A percentile compares a stretch with the other conserved stretches of the same genome.
These are phyloP conservation scores for Psammodynastes pulverulentus DNA, from an alignment of 2,113 vertebrate genomes.

Conservation along the genomic window DNA sequence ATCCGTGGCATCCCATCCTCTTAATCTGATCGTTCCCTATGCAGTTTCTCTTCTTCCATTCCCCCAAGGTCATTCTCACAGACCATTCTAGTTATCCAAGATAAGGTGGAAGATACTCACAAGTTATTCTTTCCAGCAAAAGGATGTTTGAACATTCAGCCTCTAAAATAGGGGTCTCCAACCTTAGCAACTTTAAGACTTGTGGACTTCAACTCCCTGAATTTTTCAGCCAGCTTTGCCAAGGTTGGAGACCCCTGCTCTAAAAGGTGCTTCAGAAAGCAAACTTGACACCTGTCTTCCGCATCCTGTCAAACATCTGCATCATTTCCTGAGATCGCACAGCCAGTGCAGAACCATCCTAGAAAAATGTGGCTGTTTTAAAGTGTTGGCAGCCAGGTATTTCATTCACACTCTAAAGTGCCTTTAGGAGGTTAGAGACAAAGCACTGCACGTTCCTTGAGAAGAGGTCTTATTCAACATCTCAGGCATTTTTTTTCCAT, in stretches of 20 bases:
- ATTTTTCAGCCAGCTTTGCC: no score
- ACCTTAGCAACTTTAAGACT: no score
- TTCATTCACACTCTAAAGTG: neutral
- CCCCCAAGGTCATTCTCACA: no score
- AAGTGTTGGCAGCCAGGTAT: neutral
- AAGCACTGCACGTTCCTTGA: neutral
- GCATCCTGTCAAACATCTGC: neutral
- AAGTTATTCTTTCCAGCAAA: neutral
- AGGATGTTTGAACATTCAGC: neutral
- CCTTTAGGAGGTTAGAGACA: neutral
- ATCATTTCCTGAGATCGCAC: neutral
- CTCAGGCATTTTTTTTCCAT: neutral
- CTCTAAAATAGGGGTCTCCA: no score
- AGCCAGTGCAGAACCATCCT: neutral
- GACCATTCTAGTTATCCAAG: neutral
- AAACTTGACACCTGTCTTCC: neutral
- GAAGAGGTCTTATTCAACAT: neutral
- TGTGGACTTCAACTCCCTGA: no score
- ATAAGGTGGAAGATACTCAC: neutral
- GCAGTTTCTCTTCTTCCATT: no score
- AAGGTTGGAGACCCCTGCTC: no score
- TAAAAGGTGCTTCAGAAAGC: neutral
- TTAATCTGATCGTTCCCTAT: no score
- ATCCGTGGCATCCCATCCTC: no score
- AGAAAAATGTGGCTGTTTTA: neutral